These are phyloP conservation scores for Adelosebastes latens DNA, from an alignment of 2,797 vertebrate species.

Conservation along the genomic window DNA sequence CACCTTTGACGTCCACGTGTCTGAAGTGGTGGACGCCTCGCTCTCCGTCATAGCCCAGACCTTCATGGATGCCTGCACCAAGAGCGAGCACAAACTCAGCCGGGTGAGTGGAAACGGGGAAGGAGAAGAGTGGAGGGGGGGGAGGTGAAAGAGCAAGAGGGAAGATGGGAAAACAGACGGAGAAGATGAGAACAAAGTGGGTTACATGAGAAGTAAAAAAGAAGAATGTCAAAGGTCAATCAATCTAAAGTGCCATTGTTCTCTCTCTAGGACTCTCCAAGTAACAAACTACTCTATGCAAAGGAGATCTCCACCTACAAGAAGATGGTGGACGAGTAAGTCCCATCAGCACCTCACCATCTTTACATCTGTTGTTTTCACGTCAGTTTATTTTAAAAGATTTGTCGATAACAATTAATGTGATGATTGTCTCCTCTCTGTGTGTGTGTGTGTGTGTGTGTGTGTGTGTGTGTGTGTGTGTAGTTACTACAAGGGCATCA, in stretches of 20 bases:
- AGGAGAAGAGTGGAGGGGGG: background rate
- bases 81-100: constrained; percentile 99
- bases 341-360: constrained; percentile 40
- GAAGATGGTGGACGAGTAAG: constrained; percentile 99
- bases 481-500: constrained; percentile 97
- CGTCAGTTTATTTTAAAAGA: background rate
- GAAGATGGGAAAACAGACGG: constrained; percentile 3
- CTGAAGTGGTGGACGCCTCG: constrained; percentile 96
- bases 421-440: background rate
- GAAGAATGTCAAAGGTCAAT: constrained; percentile 9
- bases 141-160: background rate
- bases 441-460: constrained; percentile 29
- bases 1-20: constrained; percentile 96
- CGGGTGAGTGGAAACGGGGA: constrained; percentile 83
- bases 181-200: constrained; percentile 11
- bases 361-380: constrained; percentile 16
- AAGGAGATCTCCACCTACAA: constrained; percentile 99
- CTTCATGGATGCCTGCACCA: constrained; percentile 99
- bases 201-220: constrained; percentile 12
- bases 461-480: constrained; percentile 30
- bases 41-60: constrained; percentile 99
- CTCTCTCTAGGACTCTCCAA: constrained; percentile 92
- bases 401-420: constrained; percentile 1
- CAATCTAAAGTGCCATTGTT: constrained; percentile 24
- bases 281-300: constrained; percentile 98